Evolutionary conservation across 2,888 invertebrate genomes (phyloP), one percentile per base, ranked within the genome.

Genomic region (Periphyllus acericola): DNA sequence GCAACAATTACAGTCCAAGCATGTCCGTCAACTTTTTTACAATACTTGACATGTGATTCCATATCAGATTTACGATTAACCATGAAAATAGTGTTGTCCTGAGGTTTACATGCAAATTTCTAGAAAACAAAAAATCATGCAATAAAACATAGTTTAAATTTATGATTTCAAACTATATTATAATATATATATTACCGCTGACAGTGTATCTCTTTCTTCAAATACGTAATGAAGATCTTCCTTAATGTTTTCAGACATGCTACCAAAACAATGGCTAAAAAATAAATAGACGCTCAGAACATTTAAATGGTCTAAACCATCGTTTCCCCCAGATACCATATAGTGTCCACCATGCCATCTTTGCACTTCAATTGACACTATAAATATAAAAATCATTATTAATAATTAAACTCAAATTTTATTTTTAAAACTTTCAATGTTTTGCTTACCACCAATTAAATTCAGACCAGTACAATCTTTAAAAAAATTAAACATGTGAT

Each of bases 281-380:
- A 87, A 87, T 3, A 87, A 46, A 74, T 87, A 87, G 0, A 81
- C 80, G 34, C 74, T 81, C 9, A 87, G n/a, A 34, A 87, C 46
- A 40, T 80, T 74, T 14, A 66, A 81, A 32, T 34, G 8, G 0
- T n/a, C n/a, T 11, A 74, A 2, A 1, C 60, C 74, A 46, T 81
- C 60, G 5, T 87, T 81, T 36, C 87, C 87, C 3, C 87, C 87
- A 14, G 87, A 80, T 4, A 87, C 79, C 55, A 86, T 87, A 60
- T 89, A 89, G 36, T 89, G 86, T 29, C 89, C 89, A 36, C 86
- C 86, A 29, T 81, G 81, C 89, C 89, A 89, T 87, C 71, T 89
- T 71, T 89, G 89, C 8, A 89, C 81, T 89, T 85, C 89, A 74
- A 89, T 68, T 19, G 74, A 36, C 0, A 87, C 87, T 87, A 46